phyloP scores from a whole-genome alignment of 2,113 vertebrate genomes.

The Mus musculus region GRCm39 chr7:96133501-96134000 shows the following conservation, averaged over 20 bases:
- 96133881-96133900: neutral
- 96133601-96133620: conserved; percentile 51
- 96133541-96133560: conserved; percentile 69
- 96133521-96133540: conserved; percentile 80
- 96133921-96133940: neutral
- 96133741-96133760: accelerated
- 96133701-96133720: accelerated
- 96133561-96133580: conserved; percentile 51
- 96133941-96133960: neutral
- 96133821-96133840: neutral
- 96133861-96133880: neutral
- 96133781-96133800: too few relatives aligned
- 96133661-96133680: conserved; percentile 17
- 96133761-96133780: too few relatives aligned
- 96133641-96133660: neutral
- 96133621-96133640: conserved; percentile 38
- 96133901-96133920: neutral
- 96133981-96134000: neutral
- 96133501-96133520: conserved; percentile 71
- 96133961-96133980: neutral
- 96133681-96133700: neutral
- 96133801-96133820: too few relatives aligned
- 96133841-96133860: neutral
- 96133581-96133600: conserved; percentile 41
- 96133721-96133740: too few relatives aligned